Percentiles rank a stretch among this genome's conserved stretches.
Evolutionary conservation across 2,797 vertebrate species (phyloP).

Genomic region (Setipinna tenuifilis): DNA sequence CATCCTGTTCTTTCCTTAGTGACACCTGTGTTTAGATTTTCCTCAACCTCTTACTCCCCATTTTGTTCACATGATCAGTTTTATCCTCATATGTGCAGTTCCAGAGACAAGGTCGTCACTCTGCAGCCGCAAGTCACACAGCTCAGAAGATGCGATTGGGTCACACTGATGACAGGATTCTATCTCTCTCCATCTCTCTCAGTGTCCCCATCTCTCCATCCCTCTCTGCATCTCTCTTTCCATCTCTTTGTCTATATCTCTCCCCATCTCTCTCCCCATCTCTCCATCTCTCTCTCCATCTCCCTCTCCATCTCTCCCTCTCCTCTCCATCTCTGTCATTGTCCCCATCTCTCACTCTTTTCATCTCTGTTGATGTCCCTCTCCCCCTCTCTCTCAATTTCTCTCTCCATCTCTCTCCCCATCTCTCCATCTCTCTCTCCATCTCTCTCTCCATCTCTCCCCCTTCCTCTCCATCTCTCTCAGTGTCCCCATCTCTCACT

Average conservation of each 20-base stretch:
- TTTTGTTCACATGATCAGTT: too few relatives aligned
- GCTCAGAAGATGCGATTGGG: too few relatives aligned
- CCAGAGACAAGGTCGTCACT: too few relatives aligned
- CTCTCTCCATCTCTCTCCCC: slow-evolving; percentile 16
- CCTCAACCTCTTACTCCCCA: too few relatives aligned
- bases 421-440: background rate
- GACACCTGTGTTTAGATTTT: too few relatives aligned
- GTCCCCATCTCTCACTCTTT: background rate
- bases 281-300: too few relatives aligned
- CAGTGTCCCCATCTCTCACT: background rate
- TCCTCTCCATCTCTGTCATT: slow-evolving; percentile 27
- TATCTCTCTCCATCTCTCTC: too few relatives aligned
- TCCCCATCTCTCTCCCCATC: background rate
- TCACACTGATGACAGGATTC: too few relatives aligned
- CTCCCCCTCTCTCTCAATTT: slow-evolving; percentile 15
- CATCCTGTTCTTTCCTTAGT: background rate
- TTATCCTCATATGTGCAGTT: too few relatives aligned
- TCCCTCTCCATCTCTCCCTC: background rate
- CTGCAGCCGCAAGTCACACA: too few relatives aligned
- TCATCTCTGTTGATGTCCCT: background rate
- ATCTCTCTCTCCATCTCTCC: background rate
- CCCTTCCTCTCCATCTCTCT: too few relatives aligned
- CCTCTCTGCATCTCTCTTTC: background rate
- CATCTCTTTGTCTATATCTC: background rate
- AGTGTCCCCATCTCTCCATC: background rate